Conservation (phyloP, 1,140 invertebrate genomes). For the Camponotus pennsylvanicus region DNA sequence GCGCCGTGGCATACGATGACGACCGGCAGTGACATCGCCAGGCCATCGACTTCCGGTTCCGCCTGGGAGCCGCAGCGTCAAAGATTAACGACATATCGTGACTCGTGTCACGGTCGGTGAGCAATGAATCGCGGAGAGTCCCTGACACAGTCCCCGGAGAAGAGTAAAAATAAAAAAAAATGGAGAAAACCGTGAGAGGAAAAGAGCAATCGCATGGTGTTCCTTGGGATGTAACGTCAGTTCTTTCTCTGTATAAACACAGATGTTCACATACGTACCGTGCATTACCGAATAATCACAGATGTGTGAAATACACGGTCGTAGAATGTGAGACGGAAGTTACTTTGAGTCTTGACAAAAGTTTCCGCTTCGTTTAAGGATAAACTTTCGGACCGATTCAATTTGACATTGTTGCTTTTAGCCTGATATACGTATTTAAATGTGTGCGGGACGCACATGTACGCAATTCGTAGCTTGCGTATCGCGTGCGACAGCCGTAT, state of each 20-base stretch:
- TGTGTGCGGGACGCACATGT: neutral
- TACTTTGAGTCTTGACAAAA: slow-evolving; percentile 59
- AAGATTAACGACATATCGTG: slow-evolving; percentile 75
- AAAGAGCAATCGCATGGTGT: slow-evolving; percentile 52
- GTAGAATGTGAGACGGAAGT: slow-evolving; percentile 29
- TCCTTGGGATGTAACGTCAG: slow-evolving; percentile 31
- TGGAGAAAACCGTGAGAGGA: slow-evolving; percentile 23
- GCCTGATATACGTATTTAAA: slow-evolving; percentile 8
- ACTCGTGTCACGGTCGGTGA: slow-evolving; percentile 64
- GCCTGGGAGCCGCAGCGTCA: slow-evolving; percentile 61
- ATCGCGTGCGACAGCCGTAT: slow-evolving; percentile 25
- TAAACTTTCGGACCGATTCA: slow-evolving; percentile 55
- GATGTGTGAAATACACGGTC: neutral
- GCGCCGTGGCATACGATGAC: slow-evolving; percentile 68
- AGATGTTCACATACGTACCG: neutral
- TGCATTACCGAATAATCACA: neutral
- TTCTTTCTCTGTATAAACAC: slow-evolving; percentile 2
- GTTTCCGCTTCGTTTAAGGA: slow-evolving; percentile 57
- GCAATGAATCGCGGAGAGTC: slow-evolving; percentile 58
- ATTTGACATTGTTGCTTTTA: slow-evolving; percentile 54
- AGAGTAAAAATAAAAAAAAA: slow-evolving; percentile 34
- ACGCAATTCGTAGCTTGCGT: neutral
- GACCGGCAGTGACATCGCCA: slow-evolving; percentile 66
- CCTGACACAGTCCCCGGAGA: slow-evolving; percentile 66
- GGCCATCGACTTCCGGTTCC: slow-evolving; percentile 70